Evolutionary conservation across 2,797 vertebrate genomes (phyloP), one percentile per base, ranked within the genome.

Genomic region (Myotis daubentonii): DNA sequence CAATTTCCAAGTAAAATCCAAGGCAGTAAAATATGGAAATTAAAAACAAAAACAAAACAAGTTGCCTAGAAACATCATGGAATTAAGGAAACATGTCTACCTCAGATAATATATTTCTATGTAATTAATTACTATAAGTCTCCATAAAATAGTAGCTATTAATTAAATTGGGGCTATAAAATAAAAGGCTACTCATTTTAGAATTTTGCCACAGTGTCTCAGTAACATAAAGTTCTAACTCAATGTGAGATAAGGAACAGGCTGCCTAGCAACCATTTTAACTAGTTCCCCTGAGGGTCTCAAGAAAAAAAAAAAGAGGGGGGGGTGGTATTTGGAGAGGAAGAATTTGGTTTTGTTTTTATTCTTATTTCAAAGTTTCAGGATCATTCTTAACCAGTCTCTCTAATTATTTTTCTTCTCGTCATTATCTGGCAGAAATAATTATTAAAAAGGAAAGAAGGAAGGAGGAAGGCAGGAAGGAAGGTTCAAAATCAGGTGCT

Each of bases 241-340:
- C 71, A n/a, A 55, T 23, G 55, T 91, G 88, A 97, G 79, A 88
- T 74, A 72, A 85, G 70, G 17, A 74, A 74, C 5, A 3, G 95
- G 79, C 95, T 97, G 30, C 82, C 95, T 91, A 93, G 80, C 51
- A 96, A 94, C 88, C 84, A 15, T 55, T 92, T 90, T 82, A 98
- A 96, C 81, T 95, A 94, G 94, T 94, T 87, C 51, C 30, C 53
- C 87, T 66, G 68, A 97, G 94, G 28, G 95, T 97, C 65, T 81
- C 47, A 82, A 80, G 47, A 49, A 80, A 96, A 57, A 96, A 57
- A 74, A 83, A 89, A 96, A 53, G 41, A 0, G 2, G 83, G 47
- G 12, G 3, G 3, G 1, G n/a, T n/a, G 1, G 80, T 93, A 20
- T 89, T 91, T 84, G 28, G 6, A 75, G 51, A 30, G n/a, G 10